Evolutionary conservation across 2,888 invertebrate species (phyloP).

Genomic region (Ormyrus thymus): DNA sequence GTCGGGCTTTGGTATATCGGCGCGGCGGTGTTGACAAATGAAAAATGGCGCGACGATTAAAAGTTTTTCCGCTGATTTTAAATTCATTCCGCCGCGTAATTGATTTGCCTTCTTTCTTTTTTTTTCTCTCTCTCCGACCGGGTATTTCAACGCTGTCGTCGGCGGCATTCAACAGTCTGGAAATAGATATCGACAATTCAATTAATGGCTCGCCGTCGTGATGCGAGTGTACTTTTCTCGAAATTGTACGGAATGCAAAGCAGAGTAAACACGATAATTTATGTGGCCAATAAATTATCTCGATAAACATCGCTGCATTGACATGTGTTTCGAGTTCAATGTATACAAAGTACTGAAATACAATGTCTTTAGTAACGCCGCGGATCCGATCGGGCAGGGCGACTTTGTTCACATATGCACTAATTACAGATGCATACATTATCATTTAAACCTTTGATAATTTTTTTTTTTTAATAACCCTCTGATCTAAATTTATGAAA

Average conservation of each 20-base stretch:
- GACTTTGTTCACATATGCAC: neutral
- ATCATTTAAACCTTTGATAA: neutral
- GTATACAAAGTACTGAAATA: neutral
- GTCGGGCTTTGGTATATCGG: neutral
- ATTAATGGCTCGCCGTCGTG: conserved; percentile 1
- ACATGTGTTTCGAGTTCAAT: neutral
- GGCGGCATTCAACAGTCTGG: conserved; percentile 1
- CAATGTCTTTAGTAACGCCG: conserved; percentile 26
- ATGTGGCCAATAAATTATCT: conserved; percentile 25
- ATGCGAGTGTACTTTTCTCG: no score
- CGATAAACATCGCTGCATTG: conserved; percentile 36
- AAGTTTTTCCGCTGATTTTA: conserved; percentile 8
- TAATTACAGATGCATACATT: conserved; percentile 36
- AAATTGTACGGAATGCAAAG: neutral
- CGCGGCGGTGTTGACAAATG: conserved; percentile 6
- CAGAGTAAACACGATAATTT: conserved; percentile 14
- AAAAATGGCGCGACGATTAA: conserved; percentile 10
- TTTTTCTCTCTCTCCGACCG: no score
- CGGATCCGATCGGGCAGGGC: conserved; percentile 1
- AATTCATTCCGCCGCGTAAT: conserved; percentile 10
- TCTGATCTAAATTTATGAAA: no score
- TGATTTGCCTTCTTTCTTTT: neutral
- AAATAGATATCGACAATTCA: conserved; percentile 28
- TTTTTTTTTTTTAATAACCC: no score
- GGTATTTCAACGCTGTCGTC: neutral